Conservation (phyloP, 2,888 invertebrate species). For the Torymus texanus region DNA sequence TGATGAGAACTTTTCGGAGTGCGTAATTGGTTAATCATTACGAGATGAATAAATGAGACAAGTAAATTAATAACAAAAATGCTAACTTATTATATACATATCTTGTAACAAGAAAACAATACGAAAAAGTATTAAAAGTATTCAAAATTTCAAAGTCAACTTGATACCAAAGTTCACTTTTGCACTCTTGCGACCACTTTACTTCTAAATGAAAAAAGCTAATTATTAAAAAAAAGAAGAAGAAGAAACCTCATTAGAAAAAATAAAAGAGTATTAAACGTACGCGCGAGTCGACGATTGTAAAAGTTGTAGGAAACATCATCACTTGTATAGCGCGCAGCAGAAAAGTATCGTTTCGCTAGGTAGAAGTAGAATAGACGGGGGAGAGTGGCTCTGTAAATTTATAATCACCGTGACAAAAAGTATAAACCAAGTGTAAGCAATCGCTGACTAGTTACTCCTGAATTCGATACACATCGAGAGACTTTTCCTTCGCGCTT, state of each 20-base stretch:
- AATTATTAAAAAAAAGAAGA: constrained; percentile 1
- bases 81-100: constrained; percentile 43
- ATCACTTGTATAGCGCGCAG: constrained; percentile 34
- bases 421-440: neutral
- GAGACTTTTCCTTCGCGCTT: constrained; percentile 41
- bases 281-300: constrained; percentile 34
- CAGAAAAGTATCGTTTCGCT: constrained; percentile 31
- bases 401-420: neutral
- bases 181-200: constrained; percentile 45
- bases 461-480: constrained; percentile 46
- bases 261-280: constrained; percentile 1
- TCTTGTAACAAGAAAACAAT: constrained; percentile 50
- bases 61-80: constrained; percentile 24
- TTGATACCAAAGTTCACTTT: constrained; percentile 53
- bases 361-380: constrained; percentile 12
- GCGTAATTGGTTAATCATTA: constrained; percentile 59
- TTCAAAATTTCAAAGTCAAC: constrained; percentile 51
- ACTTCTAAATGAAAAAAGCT: constrained; percentile 27
- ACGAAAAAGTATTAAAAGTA: constrained; percentile 2
- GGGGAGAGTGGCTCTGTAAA: constrained; percentile 25
- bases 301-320: constrained; percentile 26
- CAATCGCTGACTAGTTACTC: constrained; percentile 29
- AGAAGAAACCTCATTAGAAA: constrained; percentile 26
- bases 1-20: constrained; percentile 49
- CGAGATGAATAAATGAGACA: constrained; percentile 56